Evolutionary conservation across 2,113 vertebrate genomes (phyloP).

Genomic region (Alligator sinensis): DNA sequence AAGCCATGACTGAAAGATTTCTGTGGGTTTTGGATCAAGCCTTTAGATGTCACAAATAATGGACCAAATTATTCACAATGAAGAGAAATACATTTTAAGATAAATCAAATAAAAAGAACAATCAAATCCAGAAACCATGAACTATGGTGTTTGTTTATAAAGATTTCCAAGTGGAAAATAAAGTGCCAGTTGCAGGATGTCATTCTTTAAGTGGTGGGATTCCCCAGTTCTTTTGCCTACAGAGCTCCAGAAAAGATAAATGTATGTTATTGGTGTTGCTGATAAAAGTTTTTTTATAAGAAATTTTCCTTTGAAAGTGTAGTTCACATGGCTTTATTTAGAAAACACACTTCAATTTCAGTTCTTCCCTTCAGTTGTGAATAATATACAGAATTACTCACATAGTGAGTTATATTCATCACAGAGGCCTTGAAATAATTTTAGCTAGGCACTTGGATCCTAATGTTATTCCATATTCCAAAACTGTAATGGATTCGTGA

Average conservation of each 20-base stretch:
- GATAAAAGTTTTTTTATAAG: conserved; percentile 16
- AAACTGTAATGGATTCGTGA: too few relatives aligned
- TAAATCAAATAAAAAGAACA: conserved; percentile 33
- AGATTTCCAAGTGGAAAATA: conserved; percentile 46
- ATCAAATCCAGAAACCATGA: conserved; percentile 48
- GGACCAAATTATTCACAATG: conserved; percentile 38
- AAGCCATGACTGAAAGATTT: rapidly evolving
- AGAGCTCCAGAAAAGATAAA: conserved; percentile 29
- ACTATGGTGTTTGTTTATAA: conserved; percentile 30
- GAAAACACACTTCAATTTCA: neutral
- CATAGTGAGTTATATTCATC: neutral
- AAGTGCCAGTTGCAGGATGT: conserved; percentile 43
- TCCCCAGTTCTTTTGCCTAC: conserved; percentile 56
- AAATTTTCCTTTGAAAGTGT: conserved; percentile 9
- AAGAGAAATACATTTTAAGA: conserved; percentile 45
- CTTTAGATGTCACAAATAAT: conserved; percentile 8
- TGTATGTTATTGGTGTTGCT: neutral
- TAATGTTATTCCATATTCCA: neutral
- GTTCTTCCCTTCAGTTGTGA: conserved; percentile 27
- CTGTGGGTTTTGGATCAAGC: neutral
- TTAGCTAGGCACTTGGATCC: neutral
- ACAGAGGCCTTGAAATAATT: neutral
- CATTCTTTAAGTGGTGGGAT: conserved; percentile 64
- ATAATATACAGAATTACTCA: neutral
- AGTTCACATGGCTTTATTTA: neutral